These are phyloP conservation scores for Malacosoma neustria DNA, from an alignment of 2,888 invertebrate genomes.

Conservation along the genomic window DNA sequence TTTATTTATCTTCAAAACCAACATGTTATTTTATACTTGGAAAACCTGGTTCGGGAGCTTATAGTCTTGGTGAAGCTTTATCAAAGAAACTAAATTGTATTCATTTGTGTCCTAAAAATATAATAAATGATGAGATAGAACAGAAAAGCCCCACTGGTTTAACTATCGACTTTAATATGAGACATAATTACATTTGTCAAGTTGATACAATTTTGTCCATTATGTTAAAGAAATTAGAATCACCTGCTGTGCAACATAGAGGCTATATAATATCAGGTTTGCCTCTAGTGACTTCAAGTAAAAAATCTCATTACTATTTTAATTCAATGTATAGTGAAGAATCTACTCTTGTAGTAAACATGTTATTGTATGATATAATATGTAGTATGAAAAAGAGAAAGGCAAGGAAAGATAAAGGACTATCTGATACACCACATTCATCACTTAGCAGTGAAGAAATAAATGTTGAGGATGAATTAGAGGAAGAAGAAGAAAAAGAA, in stretches of 20 bases:
- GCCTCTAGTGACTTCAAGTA: conserved; percentile 71
- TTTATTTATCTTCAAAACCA: conserved; percentile 64
- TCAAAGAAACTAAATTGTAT: conserved; percentile 74
- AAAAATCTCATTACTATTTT: conserved; percentile 23
- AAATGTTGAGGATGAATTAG: conserved; percentile 18
- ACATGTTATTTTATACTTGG: conserved; percentile 75
- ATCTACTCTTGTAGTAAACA: conserved; percentile 27
- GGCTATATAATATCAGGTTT: conserved; percentile 80
- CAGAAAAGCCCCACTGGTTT: conserved; percentile 69
- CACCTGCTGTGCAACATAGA: conserved; percentile 67
- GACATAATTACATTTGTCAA: conserved; percentile 63
- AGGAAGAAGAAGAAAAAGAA: conserved; percentile 29
- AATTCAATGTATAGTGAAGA: conserved; percentile 41
- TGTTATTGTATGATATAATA: conserved; percentile 36
- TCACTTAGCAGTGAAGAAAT: conserved; percentile 25
- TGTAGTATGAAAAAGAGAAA: conserved; percentile 43
- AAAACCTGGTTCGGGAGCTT: conserved; percentile 72
- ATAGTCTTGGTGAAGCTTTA: conserved; percentile 68
- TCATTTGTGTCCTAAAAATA: conserved; percentile 71
- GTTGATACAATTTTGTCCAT: conserved; percentile 66
- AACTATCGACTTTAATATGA: conserved; percentile 74
- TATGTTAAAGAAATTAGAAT: conserved; percentile 64
- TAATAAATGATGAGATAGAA: conserved; percentile 75
- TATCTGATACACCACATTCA: conserved; percentile 14
- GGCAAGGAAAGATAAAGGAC: conserved; percentile 17